Evolutionary conservation across 2,888 invertebrate species (phyloP).

Genomic region (Masnerella sp.): DNA sequence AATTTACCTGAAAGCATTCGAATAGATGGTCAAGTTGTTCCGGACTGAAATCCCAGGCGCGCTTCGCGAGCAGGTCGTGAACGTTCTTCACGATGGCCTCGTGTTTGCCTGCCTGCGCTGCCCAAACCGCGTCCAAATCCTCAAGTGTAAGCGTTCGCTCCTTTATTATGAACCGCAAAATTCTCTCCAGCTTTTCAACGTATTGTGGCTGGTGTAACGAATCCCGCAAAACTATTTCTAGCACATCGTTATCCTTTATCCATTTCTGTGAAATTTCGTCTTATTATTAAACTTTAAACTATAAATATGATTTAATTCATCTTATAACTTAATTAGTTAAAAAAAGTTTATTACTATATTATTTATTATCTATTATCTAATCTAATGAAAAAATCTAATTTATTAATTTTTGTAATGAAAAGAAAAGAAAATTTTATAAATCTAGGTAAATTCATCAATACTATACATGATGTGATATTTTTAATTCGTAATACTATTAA

Average conservation of each 20-base stretch:
- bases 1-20: slow-evolving; percentile 94
- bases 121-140: slow-evolving; percentile 97
- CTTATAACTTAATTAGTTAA: no score
- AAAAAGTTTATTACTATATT: no score
- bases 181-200: slow-evolving; percentile 98
- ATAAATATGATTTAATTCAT: no score
- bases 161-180: slow-evolving; percentile 97
- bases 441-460: no score
- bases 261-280: slow-evolving; percentile 83
- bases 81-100: slow-evolving; percentile 99
- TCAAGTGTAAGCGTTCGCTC: slow-evolving; percentile 91
- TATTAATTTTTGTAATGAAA: no score
- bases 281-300: no score
- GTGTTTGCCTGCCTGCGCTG: slow-evolving; percentile 97
- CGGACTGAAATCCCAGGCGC: slow-evolving; percentile 99
- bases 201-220: slow-evolving; percentile 98
- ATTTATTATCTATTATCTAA: no score
- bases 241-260: slow-evolving; percentile 96
- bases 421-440: no score
- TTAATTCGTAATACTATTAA: no score
- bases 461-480: no score
- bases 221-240: slow-evolving; percentile 96
- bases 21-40: slow-evolving; percentile 98
- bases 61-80: slow-evolving; percentile 95
- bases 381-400: no score